phyloP scores from a whole-genome alignment of 2,888 invertebrate genomes.

The Hydroisotoma schaefferi region DNA sequence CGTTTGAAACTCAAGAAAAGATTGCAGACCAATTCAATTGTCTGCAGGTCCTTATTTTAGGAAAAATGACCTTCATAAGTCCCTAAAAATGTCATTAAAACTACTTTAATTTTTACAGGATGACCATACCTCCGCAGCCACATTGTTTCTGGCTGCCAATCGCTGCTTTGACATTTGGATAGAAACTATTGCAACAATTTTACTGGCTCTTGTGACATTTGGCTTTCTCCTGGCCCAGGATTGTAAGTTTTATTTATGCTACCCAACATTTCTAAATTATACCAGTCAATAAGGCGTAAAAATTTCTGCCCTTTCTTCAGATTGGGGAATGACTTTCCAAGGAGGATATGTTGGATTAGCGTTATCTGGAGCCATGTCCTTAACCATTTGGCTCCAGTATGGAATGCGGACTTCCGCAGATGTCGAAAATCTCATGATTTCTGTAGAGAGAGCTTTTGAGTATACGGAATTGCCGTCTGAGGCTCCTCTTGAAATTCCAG shows the following conservation, averaged over 20 bases:
- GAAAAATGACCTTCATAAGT: too few relatives aligned
- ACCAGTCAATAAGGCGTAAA: background rate
- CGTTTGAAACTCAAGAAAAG: background rate
- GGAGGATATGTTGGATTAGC: constrained; percentile 26
- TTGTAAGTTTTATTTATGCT: constrained; percentile 7
- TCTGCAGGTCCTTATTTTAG: too few relatives aligned
- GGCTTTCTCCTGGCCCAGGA: background rate
- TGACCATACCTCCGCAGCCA: background rate
- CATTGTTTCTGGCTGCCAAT: background rate
- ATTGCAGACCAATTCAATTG: background rate
- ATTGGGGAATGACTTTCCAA: constrained; percentile 19
- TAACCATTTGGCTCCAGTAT: constrained; percentile 5
- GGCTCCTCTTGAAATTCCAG: background rate
- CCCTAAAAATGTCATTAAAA: too few relatives aligned
- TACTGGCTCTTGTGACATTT: background rate
- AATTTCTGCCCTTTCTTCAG: background rate
- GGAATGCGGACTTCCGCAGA: constrained; percentile 5
- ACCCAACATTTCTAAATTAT: background rate
- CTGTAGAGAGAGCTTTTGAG: background rate
- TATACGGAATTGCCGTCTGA: constrained; percentile 1
- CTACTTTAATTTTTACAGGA: background rate
- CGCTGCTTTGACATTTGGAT: background rate
- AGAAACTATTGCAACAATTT: background rate
- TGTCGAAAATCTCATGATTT: constrained; percentile 4
- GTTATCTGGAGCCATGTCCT: constrained; percentile 16